Evolutionary conservation across 2,797 vertebrate species (phyloP).

Genomic region (Pyrocephalus nanus): DNA sequence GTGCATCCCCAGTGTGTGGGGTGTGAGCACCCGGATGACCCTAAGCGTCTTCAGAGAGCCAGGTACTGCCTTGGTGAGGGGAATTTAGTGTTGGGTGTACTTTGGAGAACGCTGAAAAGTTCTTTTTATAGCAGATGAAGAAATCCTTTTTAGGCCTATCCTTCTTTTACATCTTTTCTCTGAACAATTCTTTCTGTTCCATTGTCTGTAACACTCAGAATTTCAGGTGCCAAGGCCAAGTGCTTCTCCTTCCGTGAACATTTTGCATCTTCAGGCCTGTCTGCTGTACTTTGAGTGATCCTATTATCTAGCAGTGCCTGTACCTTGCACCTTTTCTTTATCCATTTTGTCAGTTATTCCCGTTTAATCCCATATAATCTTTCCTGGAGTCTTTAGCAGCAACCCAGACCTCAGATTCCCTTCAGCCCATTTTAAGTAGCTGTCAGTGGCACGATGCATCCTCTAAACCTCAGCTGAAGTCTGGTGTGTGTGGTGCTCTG

Average conservation of each 20-base stretch:
- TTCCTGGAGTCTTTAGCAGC: background rate
- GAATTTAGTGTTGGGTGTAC: background rate
- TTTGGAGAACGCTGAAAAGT: background rate
- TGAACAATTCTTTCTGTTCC: background rate
- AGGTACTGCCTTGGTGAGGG: background rate
- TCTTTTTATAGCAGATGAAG: background rate
- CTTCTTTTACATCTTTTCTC: background rate
- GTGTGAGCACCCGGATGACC: background rate
- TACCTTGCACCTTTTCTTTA: background rate
- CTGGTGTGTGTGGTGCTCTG: background rate
- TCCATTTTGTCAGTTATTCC: background rate
- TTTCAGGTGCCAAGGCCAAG: background rate
- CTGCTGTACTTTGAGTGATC: background rate
- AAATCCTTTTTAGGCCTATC: background rate
- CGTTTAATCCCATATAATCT: background rate
- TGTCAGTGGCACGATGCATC: background rate
- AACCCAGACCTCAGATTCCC: background rate
- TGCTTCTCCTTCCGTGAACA: background rate
- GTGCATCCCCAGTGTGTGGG: background rate
- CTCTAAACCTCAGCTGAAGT: background rate
- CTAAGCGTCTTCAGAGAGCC: background rate
- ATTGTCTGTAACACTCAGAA: background rate
- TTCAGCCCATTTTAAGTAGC: background rate
- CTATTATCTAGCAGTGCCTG: background rate
- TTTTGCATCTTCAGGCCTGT: background rate